Base-by-base conservation (phyloP, 2,888 invertebrate genomes). In the Trichogramma evanescens region DNA sequence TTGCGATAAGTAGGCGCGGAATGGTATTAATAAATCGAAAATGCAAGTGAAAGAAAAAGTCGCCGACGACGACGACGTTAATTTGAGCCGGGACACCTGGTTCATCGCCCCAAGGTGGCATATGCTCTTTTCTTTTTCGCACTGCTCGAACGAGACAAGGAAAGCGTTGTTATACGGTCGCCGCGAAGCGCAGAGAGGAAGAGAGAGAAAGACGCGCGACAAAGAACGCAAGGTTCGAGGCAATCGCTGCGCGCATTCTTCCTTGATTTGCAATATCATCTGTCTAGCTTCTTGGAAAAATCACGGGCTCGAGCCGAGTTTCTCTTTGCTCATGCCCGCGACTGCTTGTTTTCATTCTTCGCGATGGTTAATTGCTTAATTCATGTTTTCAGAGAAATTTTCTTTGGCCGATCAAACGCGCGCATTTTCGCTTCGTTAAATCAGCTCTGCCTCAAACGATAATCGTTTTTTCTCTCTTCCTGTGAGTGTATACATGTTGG, bases 11-110 rank as follows among this genome's bases (percentile, higher is more conserved):
- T 45, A 45, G n/a, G n/a, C 8, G 45, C n/a, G n/a, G 45, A 45
- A 45, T 45, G 8, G 9, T 45, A 9, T 45, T 45, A 45, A 45
- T 45, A 45, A 45, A 45, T 9, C n/a, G 3, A 45, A 45, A 45
- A 45, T 26, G 66, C 50, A 63, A 66, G 63, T 66, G 63, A 68
- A 75, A 74, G 73, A 76, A 76, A 73, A 71, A 70, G 71, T 69
- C 68, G 67, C 26, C 26, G 26, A 26, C 26, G 26, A 26, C 60
- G 66, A 68, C 72, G 70, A 75, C 74, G 73, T 76, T 76, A 74
- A 75, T 74, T 76, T 72, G 73, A 72, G 75, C 75, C 75, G 74
- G 70, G 69, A 71, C 75, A 76, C 74, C 74, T 74, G 75, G 71
- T 70, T 67, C 67, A 65, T 59, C 61, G 49, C 56, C 10, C 45